A percentile compares a stretch with the other conserved stretches of the same genome.
Conservation (phyloP, 2,888 invertebrate genomes). For the Drosophila basisetae region DNA sequence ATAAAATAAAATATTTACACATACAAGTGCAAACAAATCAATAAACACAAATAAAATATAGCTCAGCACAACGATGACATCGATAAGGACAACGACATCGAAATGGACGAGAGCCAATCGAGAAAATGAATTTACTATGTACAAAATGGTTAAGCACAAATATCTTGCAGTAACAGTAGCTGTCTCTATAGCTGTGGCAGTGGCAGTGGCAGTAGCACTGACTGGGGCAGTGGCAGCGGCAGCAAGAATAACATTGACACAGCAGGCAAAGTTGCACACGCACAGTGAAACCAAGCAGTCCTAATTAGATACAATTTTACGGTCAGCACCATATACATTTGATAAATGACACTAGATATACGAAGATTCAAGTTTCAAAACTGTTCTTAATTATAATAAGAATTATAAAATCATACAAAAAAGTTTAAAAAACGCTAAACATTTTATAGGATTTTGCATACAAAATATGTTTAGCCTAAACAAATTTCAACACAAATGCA, state of each 20-base stretch:
- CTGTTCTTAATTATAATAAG: neutral
- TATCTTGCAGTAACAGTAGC: slow-evolving; percentile 26
- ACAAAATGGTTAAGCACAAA: slow-evolving; percentile 71
- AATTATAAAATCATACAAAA: no score
- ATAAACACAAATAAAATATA: slow-evolving; percentile 73
- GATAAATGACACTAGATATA: neutral
- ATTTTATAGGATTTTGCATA: no score
- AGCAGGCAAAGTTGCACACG: neutral
- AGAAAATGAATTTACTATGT: slow-evolving; percentile 78
- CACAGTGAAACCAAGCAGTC: slow-evolving; percentile 15
- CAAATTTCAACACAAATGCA: neutral
- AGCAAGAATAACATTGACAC: slow-evolving; percentile 1
- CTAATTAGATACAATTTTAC: neutral
- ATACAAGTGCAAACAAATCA: slow-evolving; percentile 68
- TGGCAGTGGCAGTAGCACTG: neutral
- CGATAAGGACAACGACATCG: slow-evolving; percentile 57
- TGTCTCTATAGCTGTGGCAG: neutral
- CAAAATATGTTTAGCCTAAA: neutral
- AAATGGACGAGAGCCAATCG: slow-evolving; percentile 67
- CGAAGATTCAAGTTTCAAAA: neutral
- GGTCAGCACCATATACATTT: neutral
- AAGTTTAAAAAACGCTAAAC: no score
- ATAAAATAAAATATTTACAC: slow-evolving; percentile 78
- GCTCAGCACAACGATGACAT: slow-evolving; percentile 37
- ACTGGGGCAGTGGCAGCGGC: neutral